Percentiles rank a stretch among this genome's conserved stretches.
Evolutionary conservation across 2,888 invertebrate species (phyloP).

Genomic region (Heliconius aoede): DNA sequence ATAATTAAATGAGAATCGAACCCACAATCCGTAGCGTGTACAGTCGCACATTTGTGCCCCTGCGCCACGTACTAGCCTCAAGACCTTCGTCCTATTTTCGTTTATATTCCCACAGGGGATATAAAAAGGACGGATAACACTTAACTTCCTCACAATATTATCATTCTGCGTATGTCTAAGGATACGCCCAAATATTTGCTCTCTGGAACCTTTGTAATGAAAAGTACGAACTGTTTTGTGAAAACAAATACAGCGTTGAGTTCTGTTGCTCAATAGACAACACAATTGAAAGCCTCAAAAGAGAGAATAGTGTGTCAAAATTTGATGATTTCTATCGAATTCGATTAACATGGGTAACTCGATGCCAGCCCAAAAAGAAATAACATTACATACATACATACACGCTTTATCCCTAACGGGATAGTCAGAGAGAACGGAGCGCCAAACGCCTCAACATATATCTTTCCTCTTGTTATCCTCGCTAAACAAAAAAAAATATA

Average conservation of each 20-base stretch:
- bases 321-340: too few species aligned
- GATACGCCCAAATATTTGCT: neutral
- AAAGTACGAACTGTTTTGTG: neutral
- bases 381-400: too few species aligned
- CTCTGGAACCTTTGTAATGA: neutral
- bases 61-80: neutral
- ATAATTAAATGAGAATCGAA: neutral
- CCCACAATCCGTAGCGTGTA: neutral
- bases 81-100: neutral
- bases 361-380: too few species aligned
- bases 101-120: neutral
- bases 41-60: neutral
- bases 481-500: too few species aligned
- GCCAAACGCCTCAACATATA: too few species aligned
- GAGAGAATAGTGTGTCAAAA: too few species aligned
- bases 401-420: too few species aligned
- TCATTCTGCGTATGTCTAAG: slow-evolving; percentile 10
- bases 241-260: neutral
- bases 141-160: slow-evolving; percentile 17
- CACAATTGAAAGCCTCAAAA: neutral
- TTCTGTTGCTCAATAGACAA: neutral
- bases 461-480: too few species aligned
- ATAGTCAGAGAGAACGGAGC: too few species aligned
- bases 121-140: slow-evolving; percentile 13
- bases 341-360: too few species aligned